Evolutionary conservation across 2,888 invertebrate species (phyloP), one percentile per base, ranked within the genome.

Genomic region (Agriopis leucophaearia): DNA sequence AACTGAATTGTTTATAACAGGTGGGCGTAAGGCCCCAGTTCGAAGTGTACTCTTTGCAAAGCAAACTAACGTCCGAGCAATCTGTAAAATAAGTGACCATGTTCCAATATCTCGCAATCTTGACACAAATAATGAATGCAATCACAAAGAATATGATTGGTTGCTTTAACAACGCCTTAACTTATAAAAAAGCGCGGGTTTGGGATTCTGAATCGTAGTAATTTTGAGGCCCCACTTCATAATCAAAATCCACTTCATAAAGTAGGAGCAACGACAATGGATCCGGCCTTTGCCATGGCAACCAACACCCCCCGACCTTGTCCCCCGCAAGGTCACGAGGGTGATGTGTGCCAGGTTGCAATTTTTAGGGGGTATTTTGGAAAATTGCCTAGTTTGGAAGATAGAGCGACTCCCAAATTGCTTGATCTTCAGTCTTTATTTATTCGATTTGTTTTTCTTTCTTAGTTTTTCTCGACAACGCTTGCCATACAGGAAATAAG

Each of bases 241-340:
- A 56, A 61, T 42, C 61, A 56, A 61, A 62, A 57, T 62, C 57
- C 57, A 47, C 58, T 58, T 63, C 47, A 59, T 58, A 63, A 63
- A 67, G 48, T 54, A 15, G 7, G 45, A 51, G 57, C 51, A 51
- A 27, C 55, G 50, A 67, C 64, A 71, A 71, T 67, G 69, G 61
- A 51, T 61, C 64, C 56, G 56, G 70, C 27, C 61, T 60, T 77
- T 73, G 66, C 66, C 67, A 69, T 75, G 72, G 74, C 66, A 61
- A 78, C 77, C 27, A 27, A 59, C 59, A 60, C 64, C 74, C 70
- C 66, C 56, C 57, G 55, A 66, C 55, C 60, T 60, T 55, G 64
- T 9, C n/a, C 40, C 56, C 27, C 45, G 27, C 62, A 66, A 68
- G 69, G 71, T 68, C 56, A 55, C 40, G n/a, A 36, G 44, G 15